These are phyloP conservation scores for Aplocera efformata DNA, from an alignment of 2,888 invertebrate species.

Conservation along the genomic window DNA sequence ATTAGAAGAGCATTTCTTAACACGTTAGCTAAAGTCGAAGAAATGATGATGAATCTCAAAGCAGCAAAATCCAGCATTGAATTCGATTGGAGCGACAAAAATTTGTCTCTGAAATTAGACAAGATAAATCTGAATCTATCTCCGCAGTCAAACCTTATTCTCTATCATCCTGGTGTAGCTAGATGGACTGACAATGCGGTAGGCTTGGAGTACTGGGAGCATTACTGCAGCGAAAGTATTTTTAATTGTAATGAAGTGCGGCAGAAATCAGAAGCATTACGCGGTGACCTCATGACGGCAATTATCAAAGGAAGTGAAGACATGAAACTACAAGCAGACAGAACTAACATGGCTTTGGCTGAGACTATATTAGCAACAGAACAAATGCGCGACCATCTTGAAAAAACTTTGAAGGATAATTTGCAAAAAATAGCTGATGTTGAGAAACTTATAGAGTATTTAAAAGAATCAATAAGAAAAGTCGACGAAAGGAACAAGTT, in stretches of 20 bases:
- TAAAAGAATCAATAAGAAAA: slow-evolving; percentile 84
- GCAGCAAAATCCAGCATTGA: slow-evolving; percentile 90
- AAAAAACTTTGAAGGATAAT: slow-evolving; percentile 85
- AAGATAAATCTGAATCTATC: slow-evolving; percentile 83
- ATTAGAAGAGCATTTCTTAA: slow-evolving; percentile 82
- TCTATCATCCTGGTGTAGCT: slow-evolving; percentile 89
- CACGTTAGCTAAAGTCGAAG: slow-evolving; percentile 84
- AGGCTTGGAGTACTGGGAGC: slow-evolving; percentile 86
- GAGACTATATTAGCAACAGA: slow-evolving; percentile 87
- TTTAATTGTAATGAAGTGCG: slow-evolving; percentile 87
- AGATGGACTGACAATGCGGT: slow-evolving; percentile 86
- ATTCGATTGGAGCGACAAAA: slow-evolving; percentile 95
- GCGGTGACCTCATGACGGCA: slow-evolving; percentile 84
- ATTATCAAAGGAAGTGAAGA: slow-evolving; percentile 90
- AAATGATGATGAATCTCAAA: slow-evolving; percentile 83
- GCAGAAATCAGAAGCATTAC: slow-evolving; percentile 84
- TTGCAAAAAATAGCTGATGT: slow-evolving; percentile 87
- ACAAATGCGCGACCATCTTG: slow-evolving; percentile 84
- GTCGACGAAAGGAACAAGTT: slow-evolving; percentile 89
- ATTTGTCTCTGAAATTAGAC: slow-evolving; percentile 86
- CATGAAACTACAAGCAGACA: slow-evolving; percentile 90
- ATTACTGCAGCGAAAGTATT: slow-evolving; percentile 88
- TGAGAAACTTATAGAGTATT: slow-evolving; percentile 86
- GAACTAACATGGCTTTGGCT: slow-evolving; percentile 87
- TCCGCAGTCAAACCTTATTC: slow-evolving; percentile 83